phyloP scores from a whole-genome alignment of 2,797 vertebrate genomes.

The Hyperoplus lanceolatus region DNA sequence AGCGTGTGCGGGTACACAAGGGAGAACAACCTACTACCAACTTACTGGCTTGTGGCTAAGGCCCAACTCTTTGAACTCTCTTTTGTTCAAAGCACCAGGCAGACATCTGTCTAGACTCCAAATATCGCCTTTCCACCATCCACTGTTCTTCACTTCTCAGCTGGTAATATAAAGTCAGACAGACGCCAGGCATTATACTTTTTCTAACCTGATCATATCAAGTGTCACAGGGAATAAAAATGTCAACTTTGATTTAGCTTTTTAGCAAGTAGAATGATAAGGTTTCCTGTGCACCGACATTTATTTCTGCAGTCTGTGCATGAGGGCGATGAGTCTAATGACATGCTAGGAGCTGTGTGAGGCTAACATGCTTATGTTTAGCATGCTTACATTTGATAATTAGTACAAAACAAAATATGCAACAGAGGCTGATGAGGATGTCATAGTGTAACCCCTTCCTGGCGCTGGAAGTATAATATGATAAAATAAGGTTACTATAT shows the following conservation, averaged over 20 bases:
- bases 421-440: background rate
- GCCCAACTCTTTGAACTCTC: constrained; percentile 69
- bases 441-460: too few species aligned
- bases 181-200: constrained; percentile 36
- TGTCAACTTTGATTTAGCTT: constrained; percentile 12
- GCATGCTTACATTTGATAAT: background rate
- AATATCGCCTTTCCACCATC: constrained; percentile 59
- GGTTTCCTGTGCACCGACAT: background rate
- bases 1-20: constrained; percentile 21
- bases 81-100: constrained; percentile 67
- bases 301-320: constrained; percentile 8
- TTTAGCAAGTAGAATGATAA: constrained; percentile 13
- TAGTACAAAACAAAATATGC: background rate
- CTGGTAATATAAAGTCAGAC: constrained; percentile 40
- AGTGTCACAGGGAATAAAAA: constrained; percentile 17
- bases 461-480: too few species aligned
- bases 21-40: constrained; percentile 48
- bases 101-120: constrained; percentile 76
- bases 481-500: too few species aligned
- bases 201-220: constrained; percentile 13
- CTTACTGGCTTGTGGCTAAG: constrained; percentile 63
- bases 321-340: too few species aligned
- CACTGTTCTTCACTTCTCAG: constrained; percentile 43
- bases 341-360: background rate
- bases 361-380: too few species aligned